phyloP scores from a whole-genome alignment of 35 echinoderm and acorn worm species.

The Apostichopus parvimensis region DNA sequence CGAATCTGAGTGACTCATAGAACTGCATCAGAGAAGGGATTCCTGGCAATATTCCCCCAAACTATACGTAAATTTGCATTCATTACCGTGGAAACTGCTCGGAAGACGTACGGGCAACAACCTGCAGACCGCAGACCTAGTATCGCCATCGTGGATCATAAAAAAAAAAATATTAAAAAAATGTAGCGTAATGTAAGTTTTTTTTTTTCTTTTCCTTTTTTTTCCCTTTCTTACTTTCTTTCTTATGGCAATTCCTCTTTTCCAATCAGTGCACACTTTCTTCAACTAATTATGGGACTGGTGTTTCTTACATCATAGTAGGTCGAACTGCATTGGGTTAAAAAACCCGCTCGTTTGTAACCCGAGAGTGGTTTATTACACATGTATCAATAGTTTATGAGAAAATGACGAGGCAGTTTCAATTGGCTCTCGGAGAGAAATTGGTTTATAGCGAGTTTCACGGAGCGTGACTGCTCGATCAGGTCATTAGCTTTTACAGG shows the following conservation, averaged over 20 bases:
- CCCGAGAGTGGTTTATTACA: slow-evolving; percentile 33
- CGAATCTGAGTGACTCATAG: slow-evolving; percentile 2
- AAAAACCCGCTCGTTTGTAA: slow-evolving; percentile 31
- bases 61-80: slow-evolving; percentile 42
- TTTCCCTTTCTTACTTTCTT: too few species aligned
- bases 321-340: slow-evolving; percentile 34
- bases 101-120: slow-evolving; percentile 24
- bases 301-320: slow-evolving; percentile 46
- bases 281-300: slow-evolving; percentile 14
- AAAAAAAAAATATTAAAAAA: not conserved
- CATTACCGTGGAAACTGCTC: not conserved
- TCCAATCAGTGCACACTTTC: slow-evolving; percentile 50
- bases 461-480: slow-evolving; percentile 39
- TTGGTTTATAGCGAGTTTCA: slow-evolving; percentile 2
- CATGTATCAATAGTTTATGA: slow-evolving; percentile 50
- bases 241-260: slow-evolving; percentile 21
- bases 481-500: slow-evolving; percentile 37
- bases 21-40: not conserved
- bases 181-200: not conserved
- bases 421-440: not conserved
- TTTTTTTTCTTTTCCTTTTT: too few species aligned
- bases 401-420: slow-evolving; percentile 36
- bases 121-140: slow-evolving; percentile 31
- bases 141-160: not conserved
- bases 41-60: slow-evolving; percentile 25